Evolutionary conservation across 2,888 invertebrate genomes (phyloP).

Genomic region (Lithophane socia): DNA sequence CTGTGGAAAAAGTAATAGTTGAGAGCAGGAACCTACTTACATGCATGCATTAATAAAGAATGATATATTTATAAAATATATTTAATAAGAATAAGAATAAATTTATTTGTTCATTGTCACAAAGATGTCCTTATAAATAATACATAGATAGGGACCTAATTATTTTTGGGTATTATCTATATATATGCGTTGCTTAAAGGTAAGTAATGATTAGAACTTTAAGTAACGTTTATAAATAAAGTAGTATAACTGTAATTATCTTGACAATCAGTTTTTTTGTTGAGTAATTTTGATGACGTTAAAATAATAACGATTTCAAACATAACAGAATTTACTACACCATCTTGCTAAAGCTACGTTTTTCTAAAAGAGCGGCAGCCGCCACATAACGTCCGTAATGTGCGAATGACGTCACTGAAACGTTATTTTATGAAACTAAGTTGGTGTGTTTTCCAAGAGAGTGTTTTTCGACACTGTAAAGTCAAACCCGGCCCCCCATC

Average conservation of each 20-base stretch:
- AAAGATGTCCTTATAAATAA: background rate
- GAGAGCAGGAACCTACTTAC: background rate
- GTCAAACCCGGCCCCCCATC: background rate
- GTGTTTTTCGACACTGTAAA: background rate
- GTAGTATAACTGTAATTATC: background rate
- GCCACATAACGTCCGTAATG: background rate
- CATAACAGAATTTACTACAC: background rate
- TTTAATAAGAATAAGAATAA: background rate
- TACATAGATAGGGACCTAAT: background rate
- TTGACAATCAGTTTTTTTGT: background rate
- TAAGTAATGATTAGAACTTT: background rate
- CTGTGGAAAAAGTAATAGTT: too few species aligned
- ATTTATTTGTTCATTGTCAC: background rate
- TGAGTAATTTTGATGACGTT: too few species aligned
- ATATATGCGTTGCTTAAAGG: background rate
- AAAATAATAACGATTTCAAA: background rate
- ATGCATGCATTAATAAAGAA: background rate
- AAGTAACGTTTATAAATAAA: background rate
- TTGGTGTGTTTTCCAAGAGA: background rate
- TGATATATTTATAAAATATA: background rate
- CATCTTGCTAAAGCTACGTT: background rate
- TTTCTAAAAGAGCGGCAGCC: background rate
- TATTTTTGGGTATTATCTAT: background rate
- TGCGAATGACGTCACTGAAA: background rate
- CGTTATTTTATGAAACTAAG: background rate